Evolutionary conservation across 2,797 vertebrate genomes (phyloP), one percentile per base, ranked within the genome.

Genomic region (Pseudotriccus pelzelni): DNA sequence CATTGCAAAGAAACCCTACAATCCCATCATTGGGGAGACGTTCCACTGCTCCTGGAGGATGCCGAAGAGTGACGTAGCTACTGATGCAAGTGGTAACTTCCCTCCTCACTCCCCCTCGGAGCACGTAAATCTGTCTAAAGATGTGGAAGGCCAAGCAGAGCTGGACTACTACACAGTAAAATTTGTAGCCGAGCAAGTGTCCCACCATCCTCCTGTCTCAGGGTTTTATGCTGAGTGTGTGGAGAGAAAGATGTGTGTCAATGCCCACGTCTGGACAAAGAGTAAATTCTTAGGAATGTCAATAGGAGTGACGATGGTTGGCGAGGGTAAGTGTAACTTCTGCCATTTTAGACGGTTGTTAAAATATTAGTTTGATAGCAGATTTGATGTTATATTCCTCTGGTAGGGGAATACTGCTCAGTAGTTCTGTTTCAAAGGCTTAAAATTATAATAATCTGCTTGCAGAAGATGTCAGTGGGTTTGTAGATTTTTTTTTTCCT

Each of bases 221-320:
- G 99, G 99, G 94, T 99, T 99, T 98, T 99, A 99, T 20, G 99
- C 99, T 4, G 99, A 99, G 94, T 99, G 99, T 94, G 98, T 97
- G 27, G 99, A 99, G 96, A 99, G 97, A 94, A 98, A 97, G 91
- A 99, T 99, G 97, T 99, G 99, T 59, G 99, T 99, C 84, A 99
- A 99, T 90, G 99, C 99, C 0, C 99, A 99, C 0, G 98, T 99
- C 94, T 99, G 99, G 99, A 99, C 99, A 97, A 99, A 99, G 97
- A 99, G 99, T 98, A 99, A 99, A 98, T 99, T 99, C 98, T 99
- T 99, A 98, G 99, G 99, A 67, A 99, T 99, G 99, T 99, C 99
- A 12, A 99, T 99, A 75, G 99, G 99, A 2, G 99, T 99, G 66
- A 99, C 99, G 4, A 99, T 99, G 99, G 97, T 99, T 36, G 99